Base-by-base conservation (phyloP, 2,797 vertebrate species). In the Catostomus latipinnis region DNA sequence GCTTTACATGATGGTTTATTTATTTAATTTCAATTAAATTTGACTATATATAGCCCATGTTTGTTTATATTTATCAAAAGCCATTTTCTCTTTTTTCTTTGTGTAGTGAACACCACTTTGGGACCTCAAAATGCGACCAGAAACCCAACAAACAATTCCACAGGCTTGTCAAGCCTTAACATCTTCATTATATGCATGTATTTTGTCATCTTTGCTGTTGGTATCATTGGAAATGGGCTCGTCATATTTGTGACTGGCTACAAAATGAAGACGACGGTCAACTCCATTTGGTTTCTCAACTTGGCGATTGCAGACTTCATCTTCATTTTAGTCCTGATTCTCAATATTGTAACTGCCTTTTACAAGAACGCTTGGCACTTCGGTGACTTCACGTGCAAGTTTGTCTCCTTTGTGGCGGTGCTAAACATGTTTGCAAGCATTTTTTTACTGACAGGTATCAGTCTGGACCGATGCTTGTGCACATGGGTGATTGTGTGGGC, bases 251-350 rank as follows among this genome's bases (percentile, higher is more conserved):
- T 94, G 85, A 93, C 93, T 0, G 89, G 87, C 52, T 91, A 84
- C 86, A 90, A 86, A 80, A 93, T 93, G 91, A 85, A 90, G 82
- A 91, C 43, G 50, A 89, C 89, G 0, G 90, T 92, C 6, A 90
- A 92, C 56, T 85, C 89, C 0, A 63, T 93, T 4, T 93, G 91
- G 90, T 93, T 92, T 84, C 87, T 94, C 85, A 93, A 93, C 85
- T 57, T 94, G 80, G 90, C 91, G 0, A 12, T 92, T 46, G 91
- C 93, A n/a, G 92, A 94, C 83, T 91, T 92, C 82, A 85, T 93
- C 69, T 92, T 91, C n/a, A 89, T 74, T 0, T 22, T 78, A 14
- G 85, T 91, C 78, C 56, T 92, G 66, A 54, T 91, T 69, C 74
- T 93, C 54, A 2, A 9, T 0, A 89, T 88, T 1, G 7, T 89